Evolutionary conservation across 2,888 invertebrate species (phyloP), one percentile per base, ranked within the genome.

Genomic region (Lydus trimaculatus): DNA sequence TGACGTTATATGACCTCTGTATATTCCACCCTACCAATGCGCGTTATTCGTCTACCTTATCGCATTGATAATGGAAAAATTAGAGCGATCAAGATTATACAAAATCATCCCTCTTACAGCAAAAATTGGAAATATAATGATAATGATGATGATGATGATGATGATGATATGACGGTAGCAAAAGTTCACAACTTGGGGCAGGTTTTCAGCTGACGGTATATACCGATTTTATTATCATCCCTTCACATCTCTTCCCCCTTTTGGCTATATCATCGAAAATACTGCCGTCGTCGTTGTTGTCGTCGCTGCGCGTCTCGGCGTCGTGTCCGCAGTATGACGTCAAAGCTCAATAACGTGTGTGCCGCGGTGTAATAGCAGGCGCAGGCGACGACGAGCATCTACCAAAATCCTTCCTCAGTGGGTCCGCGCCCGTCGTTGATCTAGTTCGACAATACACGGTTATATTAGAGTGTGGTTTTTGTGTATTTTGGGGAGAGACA

Each of bases 251-350:
- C 36, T 52, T 62, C 20, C 0, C 15, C 31, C 25, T 52, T 5
- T 17, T 63, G 20, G 31, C 25, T 31, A 20, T 59, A 17, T 8
- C 36, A 2, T n/a, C n/a, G n/a, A n/a, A n/a, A 60, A 65, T 23
- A 23, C 39, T 48, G 52, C 48, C 17, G n/a, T 28, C n/a, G 61
- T 60, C 25, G 15, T 31, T 25, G 28, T 31, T 23, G 56, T 85
- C 86, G 84, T 86, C 84, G 84, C 75, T 83, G 83, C 75, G 74
- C 78, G 78, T 75, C 72, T 74, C 74, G 76, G 75, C 77, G 78
- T 74, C 78, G 88, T 87, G 87, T 88, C 89, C 88, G 90, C 89
- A 89, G 90, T 90, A 89, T 90, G 90, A 90, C 89, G 90, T 85
- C 85, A 86, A 83, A 84, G 86, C 86, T 87, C 87, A 85, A 87